Evolutionary conservation across 1,140 invertebrate species (phyloP), one percentile per base, ranked within the genome.

Genomic region (Sipha flava): DNA sequence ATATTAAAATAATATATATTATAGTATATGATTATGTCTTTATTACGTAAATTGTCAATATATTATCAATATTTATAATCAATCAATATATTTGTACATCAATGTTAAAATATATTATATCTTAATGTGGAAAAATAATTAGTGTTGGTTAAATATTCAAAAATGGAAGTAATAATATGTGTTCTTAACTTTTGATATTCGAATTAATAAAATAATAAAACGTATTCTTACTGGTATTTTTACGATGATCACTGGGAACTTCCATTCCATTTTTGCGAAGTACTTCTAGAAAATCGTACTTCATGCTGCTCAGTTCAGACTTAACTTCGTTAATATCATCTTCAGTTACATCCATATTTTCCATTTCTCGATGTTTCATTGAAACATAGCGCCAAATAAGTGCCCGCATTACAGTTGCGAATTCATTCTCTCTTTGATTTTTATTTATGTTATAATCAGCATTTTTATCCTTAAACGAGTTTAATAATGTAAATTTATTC

Each of bases 291-390:
- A 97, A 88, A 85, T 96, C 94, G 84, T 92, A 94, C 82, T 91
- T 88, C 86, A 94, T 90, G 0, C 92, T 88, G 0, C 91, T 92
- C 21, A 97, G 91, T 82, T 96, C 94, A 83, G 92, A 91, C 85
- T 97, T 97, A 1, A 98, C 89, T 86, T 98, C 95, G 82, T 95
- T 96, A 64, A 97, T 89, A 83, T 97, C 93, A 82, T 97, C 95
- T 85, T 97, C 95, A 18, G 94, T 95, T 0, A 97, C 93, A 0
- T 90, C 87, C 82, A 90, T 90, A 82, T 92, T 89, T 81, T 94
- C 92, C 81, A 89, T 88, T 83, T 92, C 90, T 54, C 91, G 87
- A 82, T 95, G 93, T 86, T 92, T 90, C 37, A 91, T 89, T 0
- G 93, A 91, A 6, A 95, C 89, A 85, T 95, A 95, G 1, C 94